Conservation (phyloP, 2,797 vertebrate species). For the Eptatretus atami region DNA sequence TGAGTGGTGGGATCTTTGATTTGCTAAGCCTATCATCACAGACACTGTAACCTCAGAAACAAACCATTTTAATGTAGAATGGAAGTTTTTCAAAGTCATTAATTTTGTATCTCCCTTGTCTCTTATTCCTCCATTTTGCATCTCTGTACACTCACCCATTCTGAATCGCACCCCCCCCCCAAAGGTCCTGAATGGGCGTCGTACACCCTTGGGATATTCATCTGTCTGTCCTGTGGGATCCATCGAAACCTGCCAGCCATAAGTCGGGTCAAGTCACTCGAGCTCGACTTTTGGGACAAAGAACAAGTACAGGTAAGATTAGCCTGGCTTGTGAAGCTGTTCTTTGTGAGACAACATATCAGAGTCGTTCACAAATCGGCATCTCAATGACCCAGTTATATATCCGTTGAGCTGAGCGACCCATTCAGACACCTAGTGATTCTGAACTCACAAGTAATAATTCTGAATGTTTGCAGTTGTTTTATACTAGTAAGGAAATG, state of each 20-base stretch:
- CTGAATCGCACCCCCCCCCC: conserved; percentile 1
- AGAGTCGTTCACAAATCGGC: too few species aligned
- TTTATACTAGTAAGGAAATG: too few species aligned
- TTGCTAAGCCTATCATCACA: not conserved
- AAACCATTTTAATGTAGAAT: too few species aligned
- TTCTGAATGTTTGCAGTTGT: too few species aligned
- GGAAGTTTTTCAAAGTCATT: too few species aligned
- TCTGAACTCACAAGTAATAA: too few species aligned
- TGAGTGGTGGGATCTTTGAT: not conserved
- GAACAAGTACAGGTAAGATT: conserved; percentile 31
- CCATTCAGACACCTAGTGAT: too few species aligned
- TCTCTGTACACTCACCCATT: not conserved
- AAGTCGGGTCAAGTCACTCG: conserved; percentile 50
- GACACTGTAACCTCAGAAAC: not conserved
- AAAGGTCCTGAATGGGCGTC: conserved; percentile 65
- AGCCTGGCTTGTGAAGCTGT: not conserved
- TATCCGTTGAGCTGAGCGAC: too few species aligned
- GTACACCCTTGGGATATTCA: conserved; percentile 45
- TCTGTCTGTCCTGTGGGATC: conserved; percentile 54
- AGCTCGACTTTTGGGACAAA: conserved; percentile 59
- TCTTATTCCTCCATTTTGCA: not conserved
- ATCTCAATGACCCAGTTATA: too few species aligned
- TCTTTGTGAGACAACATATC: too few species aligned
- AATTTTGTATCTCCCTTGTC: too few species aligned
- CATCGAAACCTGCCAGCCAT: conserved; percentile 37